A percentile compares a stretch with the other conserved stretches of the same genome.
Conservation (phyloP, 1,140 invertebrate species). For the Apis mellifera region Amel_HAv3.1 CM009933.2:4071501-4072000, state of each 20-base stretch:
- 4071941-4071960: slow-evolving; percentile 88
- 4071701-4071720: too few relatives aligned
- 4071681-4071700: too few relatives aligned
- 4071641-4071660: too few relatives aligned
- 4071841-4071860: slow-evolving; percentile 93
- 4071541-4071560: too few relatives aligned
- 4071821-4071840: slow-evolving; percentile 96
- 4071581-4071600: too few relatives aligned
- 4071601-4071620: too few relatives aligned
- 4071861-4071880: slow-evolving; percentile 90
- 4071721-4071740: too few relatives aligned
- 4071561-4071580: too few relatives aligned
- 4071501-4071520: too few relatives aligned
- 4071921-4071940: slow-evolving; percentile 87
- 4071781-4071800: slow-evolving; percentile 86
- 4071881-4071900: slow-evolving; percentile 88
- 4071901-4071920: slow-evolving; percentile 87
- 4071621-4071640: too few relatives aligned
- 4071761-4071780: not conserved
- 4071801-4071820: slow-evolving; percentile 95
- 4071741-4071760: not conserved
- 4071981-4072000: not conserved
- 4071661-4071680: too few relatives aligned
- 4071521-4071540: too few relatives aligned
- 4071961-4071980: not conserved